Evolutionary conservation across 2,888 invertebrate species (phyloP), one percentile per base, ranked within the genome.

Genomic region (Sesamia inferens): DNA sequence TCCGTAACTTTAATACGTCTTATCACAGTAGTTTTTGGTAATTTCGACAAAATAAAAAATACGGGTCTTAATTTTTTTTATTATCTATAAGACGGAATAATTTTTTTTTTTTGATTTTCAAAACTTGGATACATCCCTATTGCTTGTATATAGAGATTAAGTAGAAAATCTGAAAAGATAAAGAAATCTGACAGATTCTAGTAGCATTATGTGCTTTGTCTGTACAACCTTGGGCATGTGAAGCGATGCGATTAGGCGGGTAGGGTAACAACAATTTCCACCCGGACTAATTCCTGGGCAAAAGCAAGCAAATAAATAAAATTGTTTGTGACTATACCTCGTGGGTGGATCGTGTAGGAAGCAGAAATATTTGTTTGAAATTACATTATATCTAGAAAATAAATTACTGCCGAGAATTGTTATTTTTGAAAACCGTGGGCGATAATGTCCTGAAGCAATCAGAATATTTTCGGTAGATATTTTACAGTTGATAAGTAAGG

Each of bases 331-430:
- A 24, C 55, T 24, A 14, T 57, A 57, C 22, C 16, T 13, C 10
- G 74, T 67, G 67, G 69, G 58, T 19, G 74, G 19, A 48, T 13
- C 13, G 54, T 24, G 74, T 71, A 42, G 68, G 54, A 57, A 24
- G 57, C 11, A 13, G 24, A 24, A 14, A 55, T 11, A 39, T 58
- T 67, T 70, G 54, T 51, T 42, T 6, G 22, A 67, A 72, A n/a
- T 24, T 22, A n/a, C 8, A 19, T 63, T 63, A 63, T 48, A 58
- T n/a, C 7, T 44, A 16, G 1, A 44, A 31, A 31, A 31, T 31
- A 31, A 31, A 24, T 55, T 42, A 47, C 48, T 55, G 11, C n/a
- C 8, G 6, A 24, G 51, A 57, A 58, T 62, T 14, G 31, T 47
- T 54, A 3, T 11, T 68, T 24, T n/a, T 69, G 22, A 22, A 59